Evolutionary conservation across 2,113 vertebrate species (phyloP), one percentile per base, ranked within the genome.

Genomic region (Cephalopterus ornatus): DNA sequence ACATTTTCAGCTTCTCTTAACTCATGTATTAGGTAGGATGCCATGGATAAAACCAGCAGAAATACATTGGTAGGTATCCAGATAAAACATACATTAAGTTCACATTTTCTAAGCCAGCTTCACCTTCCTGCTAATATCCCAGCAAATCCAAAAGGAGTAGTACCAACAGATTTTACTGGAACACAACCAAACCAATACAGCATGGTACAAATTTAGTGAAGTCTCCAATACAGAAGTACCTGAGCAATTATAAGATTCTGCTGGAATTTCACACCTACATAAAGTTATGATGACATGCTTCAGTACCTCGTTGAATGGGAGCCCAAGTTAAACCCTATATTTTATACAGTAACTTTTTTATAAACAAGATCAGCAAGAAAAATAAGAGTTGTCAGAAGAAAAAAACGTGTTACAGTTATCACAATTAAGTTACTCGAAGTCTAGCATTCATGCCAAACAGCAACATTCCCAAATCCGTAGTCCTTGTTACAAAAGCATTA

Each of bases 1-100:
- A 72, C 12, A 3, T 44, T 95, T 87, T 90, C 79, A 89, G 91
- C 49, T 95, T 86, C 27, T 85, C 23, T 91, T 42, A 95, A 89
- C 77, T 78, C 65, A 33, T 30, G 49, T 68, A 62, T 88, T 58
- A 27, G 11, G 62, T 41, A 46, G 53, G 80, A 89, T 42, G 33
- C 62, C 83, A 20, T 1, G 6, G 56, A 86, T 72, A 90, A 91
- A 96, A 92, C 27, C 27, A 81, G 52, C 72, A 95, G 85, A 94
- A 95, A 95, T 50, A 84, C 65, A 89, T 2, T 42, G 37, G 61
- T 86, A 67, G 58, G 27, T 28, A 76, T 22, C 89, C 78, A 72
- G n/a, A 70, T 85, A 67, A 42, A 93, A 77, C 27, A 83, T 15
- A 70, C 28, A 93, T 17, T 72, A 47, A 84, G 33, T 68, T 41